These are phyloP conservation scores for Percopsis transmontana DNA, from an alignment of 2,113 vertebrate genomes.

Conservation along the genomic window DNA sequence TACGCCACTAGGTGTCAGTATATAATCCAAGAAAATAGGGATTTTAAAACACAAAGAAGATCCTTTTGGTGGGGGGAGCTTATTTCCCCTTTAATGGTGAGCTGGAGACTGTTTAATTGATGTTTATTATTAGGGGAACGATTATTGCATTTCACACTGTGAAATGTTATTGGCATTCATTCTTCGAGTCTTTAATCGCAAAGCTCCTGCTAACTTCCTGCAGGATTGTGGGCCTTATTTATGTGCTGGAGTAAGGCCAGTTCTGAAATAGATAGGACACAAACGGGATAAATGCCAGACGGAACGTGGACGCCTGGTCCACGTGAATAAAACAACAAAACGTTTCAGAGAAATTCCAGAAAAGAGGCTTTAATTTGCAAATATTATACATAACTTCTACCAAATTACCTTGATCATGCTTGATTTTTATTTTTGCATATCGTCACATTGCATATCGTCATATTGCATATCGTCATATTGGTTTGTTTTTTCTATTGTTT, in stretches of 20 bases:
- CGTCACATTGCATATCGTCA: too few species aligned
- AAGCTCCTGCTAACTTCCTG: not conserved
- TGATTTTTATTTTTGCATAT: too few species aligned
- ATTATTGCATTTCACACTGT: not conserved
- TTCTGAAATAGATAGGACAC: slow-evolving; percentile 54
- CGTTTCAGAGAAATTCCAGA: not conserved
- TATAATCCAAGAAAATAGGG: too few species aligned
- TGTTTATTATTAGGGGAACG: not conserved
- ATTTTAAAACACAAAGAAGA: too few species aligned
- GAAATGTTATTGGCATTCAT: not conserved
- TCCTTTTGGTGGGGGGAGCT: too few species aligned
- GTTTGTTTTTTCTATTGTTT: too few species aligned
- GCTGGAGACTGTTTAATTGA: not conserved
- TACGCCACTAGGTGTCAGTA: too few species aligned
- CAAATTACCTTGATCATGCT: too few species aligned
- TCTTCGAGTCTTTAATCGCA: not conserved
- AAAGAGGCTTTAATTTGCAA: not conserved
- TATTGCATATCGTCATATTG: too few species aligned
- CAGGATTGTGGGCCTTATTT: slow-evolving; percentile 27
- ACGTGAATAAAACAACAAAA: not conserved
- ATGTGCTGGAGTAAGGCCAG: not conserved
- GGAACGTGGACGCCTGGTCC: slow-evolving; percentile 37
- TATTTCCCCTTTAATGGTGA: not conserved
- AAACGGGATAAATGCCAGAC: slow-evolving; percentile 53
- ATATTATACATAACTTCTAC: not conserved